These are phyloP conservation scores for Pseudomyrmex flavicornis DNA, from an alignment of 1,140 invertebrate genomes.

Conservation along the genomic window DNA sequence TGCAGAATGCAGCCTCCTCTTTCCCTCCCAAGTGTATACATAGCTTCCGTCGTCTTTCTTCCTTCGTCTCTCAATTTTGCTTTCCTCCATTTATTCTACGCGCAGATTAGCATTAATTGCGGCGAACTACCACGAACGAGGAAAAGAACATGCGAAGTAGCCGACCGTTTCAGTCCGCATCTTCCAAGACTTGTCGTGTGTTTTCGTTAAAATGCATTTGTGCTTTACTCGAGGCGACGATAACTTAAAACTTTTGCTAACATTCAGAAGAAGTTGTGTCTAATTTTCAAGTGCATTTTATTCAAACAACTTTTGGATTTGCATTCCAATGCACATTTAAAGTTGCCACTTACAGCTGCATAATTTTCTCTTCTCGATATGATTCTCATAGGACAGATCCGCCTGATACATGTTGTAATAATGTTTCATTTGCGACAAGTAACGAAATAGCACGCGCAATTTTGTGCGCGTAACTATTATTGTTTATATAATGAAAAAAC, in stretches of 20 bases:
- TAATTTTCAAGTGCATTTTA: slow-evolving; percentile 17
- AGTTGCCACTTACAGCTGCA: not conserved
- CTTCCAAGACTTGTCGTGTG: slow-evolving; percentile 14
- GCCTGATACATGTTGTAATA: too few relatives aligned
- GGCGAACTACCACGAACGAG: slow-evolving; percentile 21
- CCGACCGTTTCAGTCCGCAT: not conserved
- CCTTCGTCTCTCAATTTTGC: slow-evolving; percentile 37
- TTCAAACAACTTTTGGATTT: not conserved
- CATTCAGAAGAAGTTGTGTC: slow-evolving; percentile 4
- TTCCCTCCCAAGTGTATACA: not conserved
- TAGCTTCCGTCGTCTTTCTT: not conserved
- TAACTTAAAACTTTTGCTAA: slow-evolving; percentile 25
- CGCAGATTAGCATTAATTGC: slow-evolving; percentile 57
- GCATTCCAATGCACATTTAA: not conserved
- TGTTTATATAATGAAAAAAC: slow-evolving; percentile 1
- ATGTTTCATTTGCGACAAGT: not conserved
- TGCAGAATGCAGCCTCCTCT: not conserved
- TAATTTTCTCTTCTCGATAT: not conserved
- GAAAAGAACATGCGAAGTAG: slow-evolving; percentile 31
- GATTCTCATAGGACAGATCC: not conserved
- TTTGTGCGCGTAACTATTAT: not conserved
- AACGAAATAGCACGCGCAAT: not conserved
- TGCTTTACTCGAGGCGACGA: slow-evolving; percentile 16
- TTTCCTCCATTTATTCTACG: slow-evolving; percentile 38
- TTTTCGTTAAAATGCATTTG: slow-evolving; percentile 53